phyloP scores from a whole-genome alignment of 2,888 invertebrate species.

The Vesta saturnalis region DNA sequence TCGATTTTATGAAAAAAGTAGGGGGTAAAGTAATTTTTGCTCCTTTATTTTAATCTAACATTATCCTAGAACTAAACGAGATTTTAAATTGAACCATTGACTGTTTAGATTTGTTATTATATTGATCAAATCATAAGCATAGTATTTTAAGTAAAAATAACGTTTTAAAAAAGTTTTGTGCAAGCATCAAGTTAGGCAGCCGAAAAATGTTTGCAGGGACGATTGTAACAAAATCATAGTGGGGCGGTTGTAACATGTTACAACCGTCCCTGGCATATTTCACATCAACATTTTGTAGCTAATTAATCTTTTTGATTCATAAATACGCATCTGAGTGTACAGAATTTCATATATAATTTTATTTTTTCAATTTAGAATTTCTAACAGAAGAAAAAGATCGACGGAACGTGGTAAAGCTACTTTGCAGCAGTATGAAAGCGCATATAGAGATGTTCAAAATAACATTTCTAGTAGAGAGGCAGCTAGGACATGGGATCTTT shows the following conservation, averaged over 20 bases:
- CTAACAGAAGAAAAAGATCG: constrained; percentile 7
- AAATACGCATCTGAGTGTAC: constrained; percentile 1
- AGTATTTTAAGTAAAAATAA: neutral
- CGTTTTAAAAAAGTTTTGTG: neutral
- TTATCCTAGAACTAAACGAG: too few species aligned
- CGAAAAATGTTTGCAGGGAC: constrained; percentile 5
- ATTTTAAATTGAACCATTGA: too few species aligned
- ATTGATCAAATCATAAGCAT: too few species aligned
- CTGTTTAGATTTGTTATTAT: too few species aligned
- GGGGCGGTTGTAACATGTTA: neutral
- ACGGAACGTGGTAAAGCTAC: constrained; percentile 7
- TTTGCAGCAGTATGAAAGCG: constrained; percentile 7
- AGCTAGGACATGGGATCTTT: too few species aligned
- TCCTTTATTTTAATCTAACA: too few species aligned
- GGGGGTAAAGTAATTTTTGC: too few species aligned
- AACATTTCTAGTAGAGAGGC: too few species aligned
- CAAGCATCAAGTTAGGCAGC: constrained; percentile 1
- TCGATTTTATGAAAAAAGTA: too few species aligned
- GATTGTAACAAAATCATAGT: neutral
- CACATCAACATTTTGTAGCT: neutral
- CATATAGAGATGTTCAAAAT: too few species aligned
- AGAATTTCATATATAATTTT: constrained; percentile 7
- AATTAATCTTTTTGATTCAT: constrained; percentile 2
- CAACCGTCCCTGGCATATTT: neutral
- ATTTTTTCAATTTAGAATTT: neutral